These are phyloP conservation scores for Phoenicopterus ruber DNA, from an alignment of 2,113 vertebrate genomes.

Conservation along the genomic window DNA sequence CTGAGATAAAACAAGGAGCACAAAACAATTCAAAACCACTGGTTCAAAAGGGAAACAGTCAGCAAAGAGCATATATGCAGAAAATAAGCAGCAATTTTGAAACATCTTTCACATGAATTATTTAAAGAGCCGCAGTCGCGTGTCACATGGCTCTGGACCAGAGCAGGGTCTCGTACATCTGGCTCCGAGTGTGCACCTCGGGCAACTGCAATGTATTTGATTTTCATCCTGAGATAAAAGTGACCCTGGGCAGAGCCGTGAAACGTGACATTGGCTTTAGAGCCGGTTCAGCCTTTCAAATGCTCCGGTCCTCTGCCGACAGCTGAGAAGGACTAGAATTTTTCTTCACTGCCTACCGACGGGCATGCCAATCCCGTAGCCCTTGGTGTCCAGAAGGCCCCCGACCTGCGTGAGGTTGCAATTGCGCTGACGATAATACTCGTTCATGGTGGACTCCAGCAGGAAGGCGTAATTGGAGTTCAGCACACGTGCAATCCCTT, in stretches of 20 bases:
- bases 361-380: slow-evolving; percentile 98
- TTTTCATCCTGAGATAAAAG: neutral
- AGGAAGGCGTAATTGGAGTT: slow-evolving; percentile 98
- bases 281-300: slow-evolving; percentile 48
- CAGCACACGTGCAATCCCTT: slow-evolving; percentile 93
- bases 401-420: slow-evolving; percentile 99
- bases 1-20: neutral
- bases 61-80: slow-evolving; percentile 29
- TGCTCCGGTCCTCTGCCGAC: slow-evolving; percentile 55
- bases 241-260: neutral
- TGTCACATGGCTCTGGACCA: slow-evolving; percentile 47
- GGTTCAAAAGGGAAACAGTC: neutral
- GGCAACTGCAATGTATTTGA: neutral
- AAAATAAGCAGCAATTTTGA: slow-evolving; percentile 22
- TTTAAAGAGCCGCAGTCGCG: neutral
- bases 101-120: slow-evolving; percentile 34
- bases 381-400: slow-evolving; percentile 98
- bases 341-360: slow-evolving; percentile 83
- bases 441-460: slow-evolving; percentile 98
- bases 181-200: neutral
- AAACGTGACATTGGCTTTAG: slow-evolving; percentile 18
- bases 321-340: slow-evolving; percentile 71
- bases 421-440: slow-evolving; percentile 97
- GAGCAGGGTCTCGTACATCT: neutral
- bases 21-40: neutral